These are phyloP conservation scores for Cladorhizidae sp. DNA, from an alignment of 37 sponge, comb jelly and placozoan genomes.

Conservation along the genomic window DNA sequence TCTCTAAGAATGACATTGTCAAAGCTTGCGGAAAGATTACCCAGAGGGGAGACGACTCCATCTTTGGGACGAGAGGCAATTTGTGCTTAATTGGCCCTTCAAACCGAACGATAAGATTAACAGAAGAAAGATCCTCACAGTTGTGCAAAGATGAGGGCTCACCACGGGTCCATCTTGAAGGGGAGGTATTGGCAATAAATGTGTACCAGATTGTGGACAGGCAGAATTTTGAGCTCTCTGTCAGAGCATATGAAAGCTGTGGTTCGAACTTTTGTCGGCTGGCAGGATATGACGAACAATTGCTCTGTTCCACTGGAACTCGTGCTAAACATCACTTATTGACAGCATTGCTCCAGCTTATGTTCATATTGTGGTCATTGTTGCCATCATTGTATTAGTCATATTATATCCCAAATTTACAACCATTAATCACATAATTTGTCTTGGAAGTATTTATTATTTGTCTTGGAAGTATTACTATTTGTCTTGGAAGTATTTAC, in stretches of 20 bases:
- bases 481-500: too few species aligned
- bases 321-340: too few species aligned
- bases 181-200: slow-evolving; percentile 6
- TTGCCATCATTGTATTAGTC: too few species aligned
- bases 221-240: slow-evolving; percentile 4
- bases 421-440: too few species aligned
- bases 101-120: slow-evolving; percentile 3
- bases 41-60: not conserved
- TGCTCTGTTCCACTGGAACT: not conserved
- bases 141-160: slow-evolving; percentile 3
- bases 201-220: slow-evolving; percentile 27
- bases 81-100: slow-evolving; percentile 46
- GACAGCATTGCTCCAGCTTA: too few species aligned
- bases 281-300: not conserved
- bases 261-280: slow-evolving; percentile 16
- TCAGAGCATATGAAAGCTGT: not conserved
- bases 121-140: slow-evolving; percentile 3
- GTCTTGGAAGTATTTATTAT: too few species aligned
- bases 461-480: too few species aligned
- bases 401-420: too few species aligned
- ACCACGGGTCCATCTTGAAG: not conserved
- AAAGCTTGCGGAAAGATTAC: slow-evolving; percentile 17
- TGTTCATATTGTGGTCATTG: too few species aligned
- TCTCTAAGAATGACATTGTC: not conserved
- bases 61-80: slow-evolving; percentile 37